Base-by-base conservation (phyloP, 1,140 invertebrate genomes). In the Idris sp. region DNA sequence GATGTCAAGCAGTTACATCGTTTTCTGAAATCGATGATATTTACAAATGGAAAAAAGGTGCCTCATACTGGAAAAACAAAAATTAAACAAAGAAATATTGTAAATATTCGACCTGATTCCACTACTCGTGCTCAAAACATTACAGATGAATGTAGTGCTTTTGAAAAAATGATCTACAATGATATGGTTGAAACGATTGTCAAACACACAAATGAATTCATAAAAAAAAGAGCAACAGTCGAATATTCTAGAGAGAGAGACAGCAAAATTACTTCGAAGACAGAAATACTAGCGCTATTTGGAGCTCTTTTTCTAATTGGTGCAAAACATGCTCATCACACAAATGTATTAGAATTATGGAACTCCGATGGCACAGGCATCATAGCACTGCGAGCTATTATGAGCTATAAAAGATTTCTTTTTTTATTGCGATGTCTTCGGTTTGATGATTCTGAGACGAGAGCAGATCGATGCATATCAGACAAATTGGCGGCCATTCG, bases 251-350 rank as follows among this genome's bases (percentile, higher is more conserved):
- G 13, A 35, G 13, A 35, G 11, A 35, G 33, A 35, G 33, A 35
- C 15, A 14, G 33, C 7, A 15, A 35, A 6, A 2, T 35, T 2
- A 35, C 33, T 6, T 35, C 13, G 2, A 35, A 35, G 7, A 35
- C 33, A 35, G 33, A 35, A 35, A 35, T 35, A 35, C 13, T 35
- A 11, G 33, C 33, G 19, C 19, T 22, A 22, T 22, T 22, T 6
- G 19, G 19, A 4, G 19, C 19, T 22, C 19, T 22, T 2, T 4
- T 22, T 22, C 19, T 22, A 6, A 22, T 22, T 22, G 3, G 19
- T 22, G 6, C 6, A 22, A 22, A 22, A 22, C 19, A 22, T 22
- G 19, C 19, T 22, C 19, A 22, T 22, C 19, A 22, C 6, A 22
- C 6, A 2, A 22, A 22, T 6, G 6, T 22, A 22, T 22, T 22